Conservation (phyloP, 2,113 vertebrate genomes). For the Cyphomyrus plagiostoma region DNA sequence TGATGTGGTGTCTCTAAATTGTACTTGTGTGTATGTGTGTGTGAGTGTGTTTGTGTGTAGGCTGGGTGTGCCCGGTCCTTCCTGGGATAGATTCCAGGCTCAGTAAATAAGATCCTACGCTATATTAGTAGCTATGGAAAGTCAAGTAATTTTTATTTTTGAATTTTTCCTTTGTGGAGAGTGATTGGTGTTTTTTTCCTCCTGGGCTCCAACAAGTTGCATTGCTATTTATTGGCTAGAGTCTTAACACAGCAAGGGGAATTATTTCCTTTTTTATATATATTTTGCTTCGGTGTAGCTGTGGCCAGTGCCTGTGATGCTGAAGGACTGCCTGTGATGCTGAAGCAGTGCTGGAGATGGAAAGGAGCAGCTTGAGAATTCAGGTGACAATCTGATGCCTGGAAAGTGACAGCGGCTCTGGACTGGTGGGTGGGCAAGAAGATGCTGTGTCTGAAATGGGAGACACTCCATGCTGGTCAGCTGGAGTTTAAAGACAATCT, state of each 20-base stretch:
- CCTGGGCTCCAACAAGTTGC: background rate
- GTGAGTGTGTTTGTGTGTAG: background rate
- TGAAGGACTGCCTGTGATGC: background rate
- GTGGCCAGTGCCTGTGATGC: background rate
- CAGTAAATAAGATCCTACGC: background rate
- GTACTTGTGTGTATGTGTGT: background rate
- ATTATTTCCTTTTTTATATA: background rate
- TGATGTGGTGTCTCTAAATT: background rate
- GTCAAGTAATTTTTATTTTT: background rate
- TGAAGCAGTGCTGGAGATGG: background rate
- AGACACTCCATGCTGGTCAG: background rate
- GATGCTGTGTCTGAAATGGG: background rate
- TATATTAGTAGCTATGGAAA: background rate
- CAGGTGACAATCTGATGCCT: background rate
- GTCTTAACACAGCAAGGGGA: background rate
- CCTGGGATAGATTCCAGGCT: background rate
- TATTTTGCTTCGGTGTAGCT: background rate
- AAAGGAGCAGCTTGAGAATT: background rate
- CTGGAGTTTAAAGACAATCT: background rate
- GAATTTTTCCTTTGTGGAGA: background rate
- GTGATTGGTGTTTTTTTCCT: background rate
- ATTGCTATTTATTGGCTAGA: background rate
- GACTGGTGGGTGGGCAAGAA: background rate
- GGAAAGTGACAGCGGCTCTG: background rate
- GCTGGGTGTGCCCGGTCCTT: background rate